Base-by-base conservation (phyloP, 2,888 invertebrate genomes). In the Lissonota sp. region DNA sequence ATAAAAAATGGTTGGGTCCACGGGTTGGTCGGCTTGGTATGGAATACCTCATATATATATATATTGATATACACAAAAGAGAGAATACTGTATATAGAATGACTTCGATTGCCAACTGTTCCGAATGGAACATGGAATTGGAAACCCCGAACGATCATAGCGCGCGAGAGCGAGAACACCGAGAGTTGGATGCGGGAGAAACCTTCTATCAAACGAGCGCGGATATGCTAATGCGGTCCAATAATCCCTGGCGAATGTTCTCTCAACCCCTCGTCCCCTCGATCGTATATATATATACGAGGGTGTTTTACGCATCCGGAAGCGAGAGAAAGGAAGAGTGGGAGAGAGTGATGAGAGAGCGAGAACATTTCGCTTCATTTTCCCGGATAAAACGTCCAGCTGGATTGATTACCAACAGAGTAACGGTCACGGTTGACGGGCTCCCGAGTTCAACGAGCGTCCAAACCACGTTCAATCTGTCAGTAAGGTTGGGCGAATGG, bases 301-400 rank as follows among this genome's bases (percentile, higher is more conserved):
- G 10, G 37, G 26, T 37, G 53, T 26, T 3, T 1, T 5, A 53
- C 4, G 53, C 44, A 7, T 6, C 62, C 12, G 49, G 66, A 7
- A n/a, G 85, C 53, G 53, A 55, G 51, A 10, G 66, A 70, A 66
- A 37, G 53, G 66, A 60, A 55, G 46, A 58, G 85, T 55, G 44
- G 63, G 64, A 7, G 62, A 51, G 63, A 74, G 12, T 14, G 85
- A 66, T 16, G 40, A 5, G 69, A 60, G 74, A 12, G 62, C 60
- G 53, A 60, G 55, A 57, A 84, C 74, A 84, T 83, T 85, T 79
- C 73, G 85, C 82, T 86, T 86, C 85, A 87, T 87, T 87, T 87
- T 85, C 72, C 84, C 81, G 84, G 83, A 87, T 85, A 85, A 26
- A 86, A 87, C 84, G 86, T 86, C 86, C 82, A 83, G 84, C 85